Conservation (phyloP, 1,140 invertebrate genomes). For the Listronotus bonariensis region DNA sequence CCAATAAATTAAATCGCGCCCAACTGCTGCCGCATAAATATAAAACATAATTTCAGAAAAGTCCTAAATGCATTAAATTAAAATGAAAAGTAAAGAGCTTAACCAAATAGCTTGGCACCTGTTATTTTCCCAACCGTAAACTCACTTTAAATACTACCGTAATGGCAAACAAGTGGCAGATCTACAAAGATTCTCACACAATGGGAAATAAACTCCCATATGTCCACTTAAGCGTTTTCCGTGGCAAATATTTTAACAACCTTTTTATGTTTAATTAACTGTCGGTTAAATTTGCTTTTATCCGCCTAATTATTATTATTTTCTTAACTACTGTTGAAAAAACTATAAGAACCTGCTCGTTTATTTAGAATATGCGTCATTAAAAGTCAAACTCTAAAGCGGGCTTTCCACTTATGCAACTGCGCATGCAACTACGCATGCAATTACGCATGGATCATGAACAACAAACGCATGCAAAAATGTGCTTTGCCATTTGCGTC, state of each 20-base stretch:
- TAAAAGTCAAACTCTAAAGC: too few relatives aligned
- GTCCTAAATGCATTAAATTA: slow-evolving; percentile 10
- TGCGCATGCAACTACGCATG: too few relatives aligned
- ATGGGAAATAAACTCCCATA: slow-evolving; percentile 29
- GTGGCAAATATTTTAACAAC: slow-evolving; percentile 26
- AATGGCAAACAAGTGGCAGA: slow-evolving; percentile 29
- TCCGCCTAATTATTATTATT: slow-evolving; percentile 19
- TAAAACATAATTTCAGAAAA: not conserved
- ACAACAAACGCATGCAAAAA: too few relatives aligned
- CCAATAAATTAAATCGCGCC: too few relatives aligned
- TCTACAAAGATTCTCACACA: slow-evolving; percentile 29
- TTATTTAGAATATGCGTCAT: too few relatives aligned
- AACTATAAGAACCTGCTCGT: too few relatives aligned
- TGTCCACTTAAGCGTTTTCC: slow-evolving; percentile 23
- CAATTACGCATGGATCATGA: too few relatives aligned
- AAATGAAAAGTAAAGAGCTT: slow-evolving; percentile 19
- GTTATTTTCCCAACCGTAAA: slow-evolving; percentile 27
- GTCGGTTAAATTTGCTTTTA: slow-evolving; percentile 24
- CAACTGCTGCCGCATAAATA: too few relatives aligned
- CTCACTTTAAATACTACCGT: slow-evolving; percentile 26
- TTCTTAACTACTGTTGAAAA: not conserved
- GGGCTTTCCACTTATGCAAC: too few relatives aligned
- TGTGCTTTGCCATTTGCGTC: too few relatives aligned
- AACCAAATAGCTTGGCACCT: slow-evolving; percentile 23
- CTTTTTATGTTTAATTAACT: slow-evolving; percentile 19